phyloP scores from a whole-genome alignment of 1,140 invertebrate genomes.

The Teleogryllus occipitalis region DNA sequence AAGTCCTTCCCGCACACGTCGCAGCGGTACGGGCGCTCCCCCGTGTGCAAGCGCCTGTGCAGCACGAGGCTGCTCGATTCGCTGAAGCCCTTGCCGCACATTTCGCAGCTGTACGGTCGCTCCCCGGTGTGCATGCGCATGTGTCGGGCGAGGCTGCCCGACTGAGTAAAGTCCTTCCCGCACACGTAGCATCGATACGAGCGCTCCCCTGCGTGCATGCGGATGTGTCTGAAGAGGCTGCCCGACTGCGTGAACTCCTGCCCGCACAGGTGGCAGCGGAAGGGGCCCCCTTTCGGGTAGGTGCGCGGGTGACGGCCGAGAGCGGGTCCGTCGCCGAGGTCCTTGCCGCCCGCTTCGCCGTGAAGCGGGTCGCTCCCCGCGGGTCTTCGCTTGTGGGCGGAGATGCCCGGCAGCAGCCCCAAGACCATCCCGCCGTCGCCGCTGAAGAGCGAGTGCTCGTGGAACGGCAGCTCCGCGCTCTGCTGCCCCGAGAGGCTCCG shows the following conservation, averaged over 20 bases:
- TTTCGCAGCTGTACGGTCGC: slow-evolving; percentile 45
- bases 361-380: slow-evolving; percentile 21
- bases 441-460: too few relatives aligned
- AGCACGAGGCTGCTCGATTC: slow-evolving; percentile 30
- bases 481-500: too few relatives aligned
- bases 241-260: slow-evolving; percentile 45
- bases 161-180: slow-evolving; percentile 44
- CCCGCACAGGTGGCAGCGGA: slow-evolving; percentile 39
- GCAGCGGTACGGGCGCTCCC: too few relatives aligned
- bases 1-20: too few relatives aligned
- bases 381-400: too few relatives aligned
- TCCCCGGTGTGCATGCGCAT: slow-evolving; percentile 45
- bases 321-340: slow-evolving; percentile 34
- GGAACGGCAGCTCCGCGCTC: too few relatives aligned
- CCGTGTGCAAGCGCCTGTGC: too few relatives aligned
- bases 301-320: slow-evolving; percentile 45
- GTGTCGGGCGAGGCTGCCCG: slow-evolving; percentile 42
- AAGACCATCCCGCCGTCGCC: too few relatives aligned
- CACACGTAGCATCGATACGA: slow-evolving; percentile 48
- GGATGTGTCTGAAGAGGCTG: slow-evolving; percentile 46
- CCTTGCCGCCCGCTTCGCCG: slow-evolving; percentile 46
- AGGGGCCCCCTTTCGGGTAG: slow-evolving; percentile 57
- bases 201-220: slow-evolving; percentile 45
- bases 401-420: too few relatives aligned
- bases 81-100: slow-evolving; percentile 48